Evolutionary conservation across 2,113 vertebrate species (phyloP).

Genomic region (Scomber colias): DNA sequence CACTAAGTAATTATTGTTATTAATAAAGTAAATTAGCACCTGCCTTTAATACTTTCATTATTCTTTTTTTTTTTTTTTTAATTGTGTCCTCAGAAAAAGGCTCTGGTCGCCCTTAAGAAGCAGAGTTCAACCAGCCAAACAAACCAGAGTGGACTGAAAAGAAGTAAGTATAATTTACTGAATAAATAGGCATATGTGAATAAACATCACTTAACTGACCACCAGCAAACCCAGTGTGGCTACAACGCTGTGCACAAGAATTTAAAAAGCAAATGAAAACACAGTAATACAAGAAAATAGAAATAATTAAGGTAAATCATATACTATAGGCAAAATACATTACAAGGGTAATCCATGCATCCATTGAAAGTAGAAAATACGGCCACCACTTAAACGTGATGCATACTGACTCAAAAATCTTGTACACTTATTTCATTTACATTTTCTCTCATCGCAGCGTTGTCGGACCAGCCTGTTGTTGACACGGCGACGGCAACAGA

Average conservation of each 20-base stretch:
- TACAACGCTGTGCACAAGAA: too few species aligned
- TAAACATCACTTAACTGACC: neutral
- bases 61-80: too few species aligned
- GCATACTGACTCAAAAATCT: neutral
- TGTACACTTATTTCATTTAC: neutral
- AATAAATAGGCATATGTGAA: neutral
- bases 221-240: neutral
- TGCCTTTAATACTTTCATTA: neutral
- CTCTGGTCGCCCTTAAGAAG: conserved; percentile 91
- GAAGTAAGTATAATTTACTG: conserved; percentile 82
- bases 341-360: too few species aligned
- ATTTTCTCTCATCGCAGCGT: conserved; percentile 74
- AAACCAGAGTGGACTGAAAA: conserved; percentile 91
- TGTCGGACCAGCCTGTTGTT: conserved; percentile 93
- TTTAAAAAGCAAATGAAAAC: too few species aligned
- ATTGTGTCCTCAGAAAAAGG: conserved; percentile 88
- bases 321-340: too few species aligned
- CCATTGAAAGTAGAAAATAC: neutral
- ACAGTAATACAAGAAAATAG: too few species aligned
- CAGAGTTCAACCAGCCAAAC: conserved; percentile 91
- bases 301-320: too few species aligned
- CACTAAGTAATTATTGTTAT: too few species aligned
- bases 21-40: too few species aligned
- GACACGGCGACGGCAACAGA: conserved; percentile 94
- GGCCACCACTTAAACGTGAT: neutral